Evolutionary conservation across 2,113 vertebrate species (phyloP).

Genomic region (Otocyon megalotis): DNA sequence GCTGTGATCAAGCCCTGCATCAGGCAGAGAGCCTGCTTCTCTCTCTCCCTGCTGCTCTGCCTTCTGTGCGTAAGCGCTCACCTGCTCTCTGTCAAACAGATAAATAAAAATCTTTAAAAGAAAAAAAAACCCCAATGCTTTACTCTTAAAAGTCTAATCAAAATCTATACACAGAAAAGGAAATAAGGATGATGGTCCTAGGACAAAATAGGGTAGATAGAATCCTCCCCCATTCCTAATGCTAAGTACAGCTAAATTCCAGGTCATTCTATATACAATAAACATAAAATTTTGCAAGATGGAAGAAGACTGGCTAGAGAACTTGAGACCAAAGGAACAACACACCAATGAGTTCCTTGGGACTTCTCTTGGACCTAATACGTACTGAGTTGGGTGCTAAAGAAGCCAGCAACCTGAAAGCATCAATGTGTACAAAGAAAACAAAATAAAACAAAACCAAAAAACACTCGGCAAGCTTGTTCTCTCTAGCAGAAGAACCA

Average conservation of each 20-base stretch:
- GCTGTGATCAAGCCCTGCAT: too few relatives aligned
- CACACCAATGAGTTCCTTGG: not conserved
- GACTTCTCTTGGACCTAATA: not conserved
- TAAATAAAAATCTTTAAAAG: too few relatives aligned
- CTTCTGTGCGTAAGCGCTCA: too few relatives aligned
- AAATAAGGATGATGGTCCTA: not conserved
- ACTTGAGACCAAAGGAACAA: not conserved
- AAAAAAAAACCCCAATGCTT: not conserved
- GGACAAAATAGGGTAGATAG: not conserved
- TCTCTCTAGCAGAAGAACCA: not conserved
- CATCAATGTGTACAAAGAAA: not conserved
- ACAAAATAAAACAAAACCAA: not conserved
- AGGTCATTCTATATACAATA: not conserved
- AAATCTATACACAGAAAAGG: not conserved
- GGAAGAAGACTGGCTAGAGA: not conserved
- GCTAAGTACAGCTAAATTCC: not conserved
- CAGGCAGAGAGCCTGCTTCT: too few relatives aligned
- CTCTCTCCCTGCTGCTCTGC: too few relatives aligned
- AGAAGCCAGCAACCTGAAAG: not conserved
- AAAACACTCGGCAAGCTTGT: not conserved
- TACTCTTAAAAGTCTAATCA: not conserved
- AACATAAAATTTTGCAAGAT: not conserved
- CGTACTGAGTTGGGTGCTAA: not conserved
- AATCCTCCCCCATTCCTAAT: not conserved
- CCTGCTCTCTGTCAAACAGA: too few relatives aligned